Conservation (phyloP, 2,888 invertebrate species). For the Drepanosiphum platanoidis region DNA sequence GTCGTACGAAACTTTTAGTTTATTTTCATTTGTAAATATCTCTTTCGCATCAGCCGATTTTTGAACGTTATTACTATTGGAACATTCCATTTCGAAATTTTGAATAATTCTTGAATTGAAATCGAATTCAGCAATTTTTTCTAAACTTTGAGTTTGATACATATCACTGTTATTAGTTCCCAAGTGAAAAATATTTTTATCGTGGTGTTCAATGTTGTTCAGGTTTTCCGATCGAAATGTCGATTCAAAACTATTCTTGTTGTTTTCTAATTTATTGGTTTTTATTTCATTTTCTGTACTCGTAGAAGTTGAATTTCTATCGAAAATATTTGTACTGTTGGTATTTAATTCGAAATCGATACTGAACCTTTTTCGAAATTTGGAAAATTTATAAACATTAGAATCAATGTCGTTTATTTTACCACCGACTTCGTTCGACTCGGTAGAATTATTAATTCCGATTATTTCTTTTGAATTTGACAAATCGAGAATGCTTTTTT, state of each 20-base stretch:
- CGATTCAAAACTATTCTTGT: not conserved
- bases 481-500: not conserved
- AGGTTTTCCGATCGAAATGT: not conserved
- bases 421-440: not conserved
- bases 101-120: constrained; percentile 29
- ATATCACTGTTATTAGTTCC: not conserved
- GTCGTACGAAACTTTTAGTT: not conserved
- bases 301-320: not conserved
- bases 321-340: constrained; percentile 16
- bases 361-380: not conserved
- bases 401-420: not conserved
- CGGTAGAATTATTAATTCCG: not conserved
- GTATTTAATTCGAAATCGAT: constrained; percentile 17
- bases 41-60: not conserved
- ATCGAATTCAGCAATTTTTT: constrained; percentile 35
- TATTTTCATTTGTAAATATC: not conserved
- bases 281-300: not conserved
- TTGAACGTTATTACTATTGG: not conserved
- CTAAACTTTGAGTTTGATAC: constrained; percentile 12
- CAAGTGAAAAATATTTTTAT: not conserved
- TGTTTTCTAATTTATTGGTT: not conserved
- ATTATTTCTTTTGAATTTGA: not conserved
- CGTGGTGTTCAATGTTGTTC: not conserved
- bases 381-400: not conserved
- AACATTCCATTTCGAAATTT: constrained; percentile 33